Evolutionary conservation across 2,888 invertebrate species (phyloP).

Genomic region (Cantharis lateralis): DNA sequence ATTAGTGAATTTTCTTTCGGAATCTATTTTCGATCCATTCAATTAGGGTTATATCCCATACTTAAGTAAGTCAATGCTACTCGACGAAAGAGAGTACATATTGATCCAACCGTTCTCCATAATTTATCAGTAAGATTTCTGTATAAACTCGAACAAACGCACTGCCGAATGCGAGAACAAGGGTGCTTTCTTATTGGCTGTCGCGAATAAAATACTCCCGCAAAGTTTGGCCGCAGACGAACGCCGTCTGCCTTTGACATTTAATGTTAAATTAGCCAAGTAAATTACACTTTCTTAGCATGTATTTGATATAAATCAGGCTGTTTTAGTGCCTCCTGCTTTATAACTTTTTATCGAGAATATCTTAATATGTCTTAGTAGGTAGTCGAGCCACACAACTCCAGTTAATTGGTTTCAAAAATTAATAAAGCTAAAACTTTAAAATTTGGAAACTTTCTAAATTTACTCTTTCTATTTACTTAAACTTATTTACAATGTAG

Average conservation of each 20-base stretch:
- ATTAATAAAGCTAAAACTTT: constrained; percentile 1
- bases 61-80: constrained; percentile 13
- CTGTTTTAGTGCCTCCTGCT: constrained; percentile 30
- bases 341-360: constrained; percentile 31
- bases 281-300: constrained; percentile 52
- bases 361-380: constrained; percentile 11
- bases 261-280: constrained; percentile 51
- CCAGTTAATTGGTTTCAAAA: neutral
- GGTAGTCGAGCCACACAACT: constrained; percentile 1
- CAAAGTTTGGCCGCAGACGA: constrained; percentile 48
- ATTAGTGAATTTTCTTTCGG: neutral
- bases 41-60: constrained; percentile 21
- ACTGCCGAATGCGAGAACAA: constrained; percentile 39
- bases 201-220: constrained; percentile 47
- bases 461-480: neutral
- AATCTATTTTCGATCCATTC: constrained; percentile 22
- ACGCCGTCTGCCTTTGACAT: constrained; percentile 50
- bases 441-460: constrained; percentile 3
- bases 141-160: constrained; percentile 40
- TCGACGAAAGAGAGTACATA: constrained; percentile 27
- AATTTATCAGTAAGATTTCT: constrained; percentile 41
- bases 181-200: constrained; percentile 43
- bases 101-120: constrained; percentile 32
- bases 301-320: constrained; percentile 49
- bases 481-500: constrained; percentile 18